Evolutionary conservation across 2,113 vertebrate genomes (phyloP).

Genomic region (Ophiodon elongatus): DNA sequence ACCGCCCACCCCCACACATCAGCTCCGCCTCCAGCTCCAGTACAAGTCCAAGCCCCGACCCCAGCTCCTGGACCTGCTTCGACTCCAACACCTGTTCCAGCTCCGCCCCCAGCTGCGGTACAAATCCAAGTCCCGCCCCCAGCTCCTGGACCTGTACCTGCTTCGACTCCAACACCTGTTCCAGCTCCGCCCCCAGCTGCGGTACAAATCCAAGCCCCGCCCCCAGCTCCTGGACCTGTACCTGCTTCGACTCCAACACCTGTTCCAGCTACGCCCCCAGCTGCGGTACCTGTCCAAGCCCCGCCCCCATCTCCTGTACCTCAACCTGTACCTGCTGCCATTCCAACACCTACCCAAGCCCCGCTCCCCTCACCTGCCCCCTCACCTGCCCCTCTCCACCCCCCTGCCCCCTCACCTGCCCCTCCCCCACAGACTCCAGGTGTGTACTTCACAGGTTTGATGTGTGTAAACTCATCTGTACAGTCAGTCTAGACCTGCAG

Average conservation of each 20-base stretch:
- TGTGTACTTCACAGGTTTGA: conserved; percentile 56
- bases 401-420: neutral
- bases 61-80: neutral
- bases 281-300: neutral
- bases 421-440: conserved; percentile 71
- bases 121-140: neutral
- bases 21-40: neutral
- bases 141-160: neutral
- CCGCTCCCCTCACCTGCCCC: too few species aligned
- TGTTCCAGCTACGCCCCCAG: neutral
- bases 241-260: neutral
- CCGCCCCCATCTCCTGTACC: neutral
- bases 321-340: neutral
- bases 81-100: neutral
- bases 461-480: neutral
- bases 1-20: neutral
- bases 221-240: neutral
- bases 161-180: neutral
- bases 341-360: neutral
- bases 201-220: too few species aligned
- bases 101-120: neutral
- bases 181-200: too few species aligned
- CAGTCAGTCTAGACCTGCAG: neutral
- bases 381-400: too few species aligned
- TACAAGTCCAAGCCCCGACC: neutral